Evolutionary conservation across 2,888 invertebrate genomes (phyloP), one percentile per base, ranked within the genome.

Genomic region (Trichogramma dendrolimi): DNA sequence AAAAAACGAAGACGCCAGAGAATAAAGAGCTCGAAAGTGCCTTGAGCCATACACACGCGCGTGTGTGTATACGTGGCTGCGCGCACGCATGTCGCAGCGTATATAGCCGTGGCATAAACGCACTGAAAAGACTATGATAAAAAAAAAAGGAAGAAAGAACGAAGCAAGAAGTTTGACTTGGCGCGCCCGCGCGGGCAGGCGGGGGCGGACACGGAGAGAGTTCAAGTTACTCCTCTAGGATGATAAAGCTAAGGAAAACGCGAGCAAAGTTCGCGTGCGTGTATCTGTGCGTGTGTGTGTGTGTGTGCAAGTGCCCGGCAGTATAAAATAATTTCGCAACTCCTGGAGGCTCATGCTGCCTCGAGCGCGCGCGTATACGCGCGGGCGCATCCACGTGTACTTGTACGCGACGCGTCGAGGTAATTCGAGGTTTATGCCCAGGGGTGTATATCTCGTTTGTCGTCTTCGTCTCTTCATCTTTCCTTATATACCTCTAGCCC

Each of bases 291-390:
- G 27, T 27, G 27, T 27, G 27, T 27, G 27, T 2, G 27, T 2
- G 27, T 27, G 27, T 27, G 27, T 2, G 27, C 27, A 27, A 27
- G 27, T 27, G 27, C 42, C 43, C 43, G 50, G 58, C 58, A 64
- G 60, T 68, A 67, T 67, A 68, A 67, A 67, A 69, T 69, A 68
- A 68, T 69, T 69, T 67, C 60, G 61, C 61, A 68, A 62, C 60
- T 61, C 58, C 44, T 40, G 10, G 14, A 27, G 27, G 27, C 46
- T 41, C 44, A 52, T 56, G 11, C 27, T 27, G 27, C 27, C 27
- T 27, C 27, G 27, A 27, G 27, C 27, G 2, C 61, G 47, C n/a
- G 44, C 4, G 40, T n/a, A n/a, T 39, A 6, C n/a, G 4, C n/a
- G 49, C 42, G 42, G 14, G 5, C 10, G 44, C 44, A 39, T 5